Conservation (phyloP, 2,113 vertebrate species). For the Python bivittatus region DNA sequence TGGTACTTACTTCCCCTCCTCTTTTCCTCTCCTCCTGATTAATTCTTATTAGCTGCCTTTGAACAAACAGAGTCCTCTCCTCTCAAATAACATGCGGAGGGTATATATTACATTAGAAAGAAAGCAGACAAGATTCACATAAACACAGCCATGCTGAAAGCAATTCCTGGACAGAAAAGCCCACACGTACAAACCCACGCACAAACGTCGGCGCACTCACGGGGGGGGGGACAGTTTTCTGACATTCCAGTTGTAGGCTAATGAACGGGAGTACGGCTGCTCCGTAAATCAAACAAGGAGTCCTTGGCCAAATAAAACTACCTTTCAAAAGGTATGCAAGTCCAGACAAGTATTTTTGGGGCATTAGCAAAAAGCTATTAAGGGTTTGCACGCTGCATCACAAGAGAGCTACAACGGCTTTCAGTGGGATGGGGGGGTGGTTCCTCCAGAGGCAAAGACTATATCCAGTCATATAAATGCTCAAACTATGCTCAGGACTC, state of each 20-base stretch:
- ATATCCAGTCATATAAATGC: not conserved
- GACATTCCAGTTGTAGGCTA: slow-evolving; percentile 38
- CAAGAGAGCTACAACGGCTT: not conserved
- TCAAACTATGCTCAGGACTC: not conserved
- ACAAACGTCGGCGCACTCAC: not conserved
- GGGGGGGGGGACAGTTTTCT: not conserved
- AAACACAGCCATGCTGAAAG: slow-evolving; percentile 59
- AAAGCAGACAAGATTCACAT: slow-evolving; percentile 72
- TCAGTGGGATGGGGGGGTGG: not conserved
- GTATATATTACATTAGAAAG: slow-evolving; percentile 67
- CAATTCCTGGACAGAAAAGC: slow-evolving; percentile 57
- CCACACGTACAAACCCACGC: too few relatives aligned
- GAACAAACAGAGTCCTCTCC: slow-evolving; percentile 70
- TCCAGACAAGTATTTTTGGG: not conserved
- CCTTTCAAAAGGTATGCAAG: slow-evolving; percentile 24
- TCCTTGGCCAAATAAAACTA: slow-evolving; percentile 20
- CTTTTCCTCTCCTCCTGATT: slow-evolving; percentile 49
- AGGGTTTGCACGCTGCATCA: not conserved
- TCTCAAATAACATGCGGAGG: slow-evolving; percentile 68
- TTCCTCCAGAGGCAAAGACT: too few relatives aligned
- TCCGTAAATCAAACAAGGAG: slow-evolving; percentile 22
- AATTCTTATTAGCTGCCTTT: slow-evolving; percentile 71
- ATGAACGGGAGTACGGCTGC: not conserved
- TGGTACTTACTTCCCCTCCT: not conserved
- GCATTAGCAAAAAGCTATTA: slow-evolving; percentile 10